A percentile compares a stretch with the other conserved stretches of the same genome.
These are phyloP conservation scores for Adelges cooleyi DNA, from an alignment of 1,140 invertebrate genomes.

Conservation along the genomic window DNA sequence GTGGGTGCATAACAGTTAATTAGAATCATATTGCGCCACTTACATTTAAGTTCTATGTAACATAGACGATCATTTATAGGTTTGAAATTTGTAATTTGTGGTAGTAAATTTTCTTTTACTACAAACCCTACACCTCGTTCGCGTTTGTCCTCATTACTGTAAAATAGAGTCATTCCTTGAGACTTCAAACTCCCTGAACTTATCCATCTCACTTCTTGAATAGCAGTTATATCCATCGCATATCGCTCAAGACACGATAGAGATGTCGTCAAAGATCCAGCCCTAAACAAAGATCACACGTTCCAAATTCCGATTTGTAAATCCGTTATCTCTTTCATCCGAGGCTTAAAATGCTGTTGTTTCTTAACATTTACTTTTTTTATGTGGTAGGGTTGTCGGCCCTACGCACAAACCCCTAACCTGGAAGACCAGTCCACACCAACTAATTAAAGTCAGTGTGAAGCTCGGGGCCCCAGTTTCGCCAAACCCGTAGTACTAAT, in stretches of 20 bases:
- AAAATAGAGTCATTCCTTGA: background rate
- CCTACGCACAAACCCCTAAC: background rate
- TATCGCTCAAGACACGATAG: no score
- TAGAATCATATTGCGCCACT: background rate
- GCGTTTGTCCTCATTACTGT: background rate
- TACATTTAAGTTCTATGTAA: background rate
- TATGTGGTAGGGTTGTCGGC: background rate
- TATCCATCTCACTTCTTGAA: background rate
- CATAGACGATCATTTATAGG: no score
- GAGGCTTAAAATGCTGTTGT: background rate
- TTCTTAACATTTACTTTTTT: background rate
- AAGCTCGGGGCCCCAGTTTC: no score
- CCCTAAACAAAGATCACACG: background rate
- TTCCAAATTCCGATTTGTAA: background rate
- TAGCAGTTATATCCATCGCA: no score
- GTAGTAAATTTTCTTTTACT: background rate
- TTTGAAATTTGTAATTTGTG: background rate
- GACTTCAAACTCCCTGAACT: background rate
- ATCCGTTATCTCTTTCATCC: background rate
- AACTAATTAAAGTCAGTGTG: background rate
- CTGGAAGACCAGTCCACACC: background rate
- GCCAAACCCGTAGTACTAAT: no score
- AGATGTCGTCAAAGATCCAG: background rate
- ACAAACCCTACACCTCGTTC: background rate
- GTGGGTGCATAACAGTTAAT: slow-evolving; percentile 27